A percentile compares a stretch with the other conserved stretches of the same genome.
These are phyloP conservation scores for Deilephila elpenor DNA, from an alignment of 2,888 invertebrate species.

Conservation along the genomic window DNA sequence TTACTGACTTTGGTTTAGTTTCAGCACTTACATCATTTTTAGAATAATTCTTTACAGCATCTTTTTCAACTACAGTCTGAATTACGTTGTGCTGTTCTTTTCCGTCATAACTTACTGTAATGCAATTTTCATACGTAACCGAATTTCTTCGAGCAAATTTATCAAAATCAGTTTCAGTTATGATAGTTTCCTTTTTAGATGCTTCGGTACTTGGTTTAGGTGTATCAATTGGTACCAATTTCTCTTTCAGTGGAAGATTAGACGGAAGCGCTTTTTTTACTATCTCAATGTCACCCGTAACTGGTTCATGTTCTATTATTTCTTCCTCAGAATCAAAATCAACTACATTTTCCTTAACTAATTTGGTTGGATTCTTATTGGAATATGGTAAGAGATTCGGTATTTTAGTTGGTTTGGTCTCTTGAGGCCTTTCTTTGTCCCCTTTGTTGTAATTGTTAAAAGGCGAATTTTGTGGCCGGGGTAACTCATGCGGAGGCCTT, in stretches of 20 bases:
- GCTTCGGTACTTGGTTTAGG: constrained; percentile 42
- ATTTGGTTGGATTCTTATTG: constrained; percentile 52
- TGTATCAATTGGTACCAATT: constrained; percentile 34
- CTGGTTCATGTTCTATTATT: constrained; percentile 60
- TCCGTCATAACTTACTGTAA: constrained; percentile 69
- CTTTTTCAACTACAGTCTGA: constrained; percentile 67
- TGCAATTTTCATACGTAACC: constrained; percentile 70
- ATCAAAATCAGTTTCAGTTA: constrained; percentile 80
- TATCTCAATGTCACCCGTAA: constrained; percentile 57
- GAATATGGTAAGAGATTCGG: constrained; percentile 59
- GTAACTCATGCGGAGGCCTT: constrained; percentile 67
- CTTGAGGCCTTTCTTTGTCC: constrained; percentile 47
- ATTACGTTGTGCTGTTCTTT: constrained; percentile 67
- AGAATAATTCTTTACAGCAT: constrained; percentile 58
- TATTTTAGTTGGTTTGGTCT: constrained; percentile 53
- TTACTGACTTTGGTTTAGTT: constrained; percentile 58
- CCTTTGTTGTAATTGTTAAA: constrained; percentile 40
- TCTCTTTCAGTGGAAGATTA: constrained; percentile 44
- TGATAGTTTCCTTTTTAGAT: constrained; percentile 65
- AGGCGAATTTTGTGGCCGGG: constrained; percentile 52
- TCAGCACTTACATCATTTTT: constrained; percentile 61
- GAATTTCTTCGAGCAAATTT: constrained; percentile 79
- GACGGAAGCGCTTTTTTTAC: constrained; percentile 43
- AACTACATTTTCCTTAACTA: constrained; percentile 45
- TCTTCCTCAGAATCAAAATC: constrained; percentile 65